Base-by-base conservation (phyloP, 1,140 invertebrate species). In the Aphelenchoides fujianensis region DNA sequence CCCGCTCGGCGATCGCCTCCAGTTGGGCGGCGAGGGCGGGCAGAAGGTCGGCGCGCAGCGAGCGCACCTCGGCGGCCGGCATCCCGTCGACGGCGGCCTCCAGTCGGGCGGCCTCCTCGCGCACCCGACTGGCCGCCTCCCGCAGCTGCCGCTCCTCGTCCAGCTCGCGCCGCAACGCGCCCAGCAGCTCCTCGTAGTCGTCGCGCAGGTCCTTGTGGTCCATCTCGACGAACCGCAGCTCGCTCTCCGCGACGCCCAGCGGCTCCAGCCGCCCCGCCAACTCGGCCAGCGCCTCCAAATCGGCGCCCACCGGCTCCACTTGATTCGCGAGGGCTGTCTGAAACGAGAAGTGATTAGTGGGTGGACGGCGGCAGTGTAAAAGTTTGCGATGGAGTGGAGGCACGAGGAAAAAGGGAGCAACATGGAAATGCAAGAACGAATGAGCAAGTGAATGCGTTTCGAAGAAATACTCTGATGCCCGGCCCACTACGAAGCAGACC, bases 161-260 rank as follows among this genome's bases (percentile, higher is more conserved):
- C 12, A 48, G 19, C 27, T 61, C 57, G 27, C 37, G n/a, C 16
- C 57, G 57, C n/a, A 61, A 19, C n/a, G 57, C 27, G 36, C 37
- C 28, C 16, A 66, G 2, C 23, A 36, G 32, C 32, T 66, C 63
- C 12, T 37, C 16, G 63, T 36, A 36, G 63, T 66, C 63, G 31
- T 30, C 63, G 2, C 53, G 19, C 63, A 66, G 53, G 23, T 66
- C 63, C 2, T 66, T 16, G 16, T 36, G 63, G 7, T 66, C 63
- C 1, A 37, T 30, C 2, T 66, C 36, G n/a, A 66, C 63, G 31
- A 66, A 66, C 53, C 63, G 31, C 12, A 66, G 16, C 31, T 66
- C 27, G 32, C 63, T 66, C 53, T 66, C 63, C 12, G 63, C 63
- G 23, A 35, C 63, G n/a, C 12, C 63, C 12, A 66, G 34, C 31